Base-by-base conservation (phyloP, 2,113 vertebrate species). In the Pelmatolapia mariae region DNA sequence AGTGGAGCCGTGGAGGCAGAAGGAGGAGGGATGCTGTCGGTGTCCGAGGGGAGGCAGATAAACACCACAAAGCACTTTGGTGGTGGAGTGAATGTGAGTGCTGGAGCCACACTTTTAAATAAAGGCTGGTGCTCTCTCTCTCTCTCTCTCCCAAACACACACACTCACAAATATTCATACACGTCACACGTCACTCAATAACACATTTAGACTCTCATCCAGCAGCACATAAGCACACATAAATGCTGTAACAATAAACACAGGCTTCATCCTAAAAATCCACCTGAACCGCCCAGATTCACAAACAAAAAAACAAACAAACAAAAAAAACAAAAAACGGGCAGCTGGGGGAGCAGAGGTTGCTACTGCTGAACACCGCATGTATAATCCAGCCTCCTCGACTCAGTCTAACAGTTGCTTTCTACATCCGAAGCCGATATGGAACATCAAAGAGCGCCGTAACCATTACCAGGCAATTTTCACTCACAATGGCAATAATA, bases 31-130 rank as follows among this genome's bases (percentile, higher is more conserved):
- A 92, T 95, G 95, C 93, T 92, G 91, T 83, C 90, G 91, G 91
- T 95, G 96, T 95, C 95, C 94, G 91, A 95, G 94, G 95, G 95
- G 95, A 95, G 94, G 95, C 95, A 95, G 95, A 90, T 95, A 95
- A 96, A 96, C 95, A 96, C 93, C 91, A 91, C 96, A 96, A 96
- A 95, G 90, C 94, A 94, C 93, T 90, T 93, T 89, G 91, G 96
- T 96, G 95, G 96, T 95, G 95, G 95, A 96, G 96, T 96, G 95
- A 95, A 95, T 84, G 95, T 95, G 96, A 96, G 96, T 96, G 96
- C 96, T 94, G 96, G 95, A 96, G 96, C 95, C 96, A 97, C 96
- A 96, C 96, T 96, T 96, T 96, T 96, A 93, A 91, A 95, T 84
- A 95, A 94, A 93, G 86, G 92, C 94, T 92, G 95, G 93, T 95